phyloP scores from a whole-genome alignment of 2,113 vertebrate genomes.

The Montifringilla adamsi region DNA sequence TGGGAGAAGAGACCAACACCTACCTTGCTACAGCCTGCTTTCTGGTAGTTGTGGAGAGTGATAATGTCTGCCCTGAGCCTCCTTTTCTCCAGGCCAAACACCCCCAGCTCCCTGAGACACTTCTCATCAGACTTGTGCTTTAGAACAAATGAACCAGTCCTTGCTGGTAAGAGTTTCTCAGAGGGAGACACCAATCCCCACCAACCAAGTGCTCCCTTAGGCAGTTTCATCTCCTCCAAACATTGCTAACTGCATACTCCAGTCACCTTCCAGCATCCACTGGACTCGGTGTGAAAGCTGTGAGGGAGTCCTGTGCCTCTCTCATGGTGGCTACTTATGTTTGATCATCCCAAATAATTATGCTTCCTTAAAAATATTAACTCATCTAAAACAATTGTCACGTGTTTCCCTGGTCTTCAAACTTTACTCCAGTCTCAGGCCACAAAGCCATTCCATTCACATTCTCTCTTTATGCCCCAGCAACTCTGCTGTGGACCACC shows the following conservation, averaged over 20 bases:
- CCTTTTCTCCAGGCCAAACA: background rate
- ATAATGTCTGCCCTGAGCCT: background rate
- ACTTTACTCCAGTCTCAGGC: background rate
- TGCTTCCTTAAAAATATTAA: background rate
- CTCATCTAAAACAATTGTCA: background rate
- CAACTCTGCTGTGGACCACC: background rate
- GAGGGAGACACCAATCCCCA: background rate
- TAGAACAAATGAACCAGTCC: background rate
- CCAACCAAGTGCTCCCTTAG: background rate
- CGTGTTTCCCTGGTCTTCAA: background rate
- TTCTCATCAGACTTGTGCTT: background rate
- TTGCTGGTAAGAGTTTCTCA: background rate
- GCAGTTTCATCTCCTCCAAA: background rate
- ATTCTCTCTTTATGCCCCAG: background rate
- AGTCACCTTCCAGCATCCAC: background rate
- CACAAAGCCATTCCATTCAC: background rate
- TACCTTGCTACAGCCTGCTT: background rate
- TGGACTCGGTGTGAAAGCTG: background rate
- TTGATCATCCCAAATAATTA: background rate
- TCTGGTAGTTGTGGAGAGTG: background rate
- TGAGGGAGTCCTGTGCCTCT: background rate
- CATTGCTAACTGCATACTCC: background rate
- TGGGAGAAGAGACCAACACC: background rate
- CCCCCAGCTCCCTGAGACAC: fast-evolving
- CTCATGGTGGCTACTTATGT: background rate